Base-by-base conservation (phyloP, 2,888 invertebrate species). In the Boloria selene region DNA sequence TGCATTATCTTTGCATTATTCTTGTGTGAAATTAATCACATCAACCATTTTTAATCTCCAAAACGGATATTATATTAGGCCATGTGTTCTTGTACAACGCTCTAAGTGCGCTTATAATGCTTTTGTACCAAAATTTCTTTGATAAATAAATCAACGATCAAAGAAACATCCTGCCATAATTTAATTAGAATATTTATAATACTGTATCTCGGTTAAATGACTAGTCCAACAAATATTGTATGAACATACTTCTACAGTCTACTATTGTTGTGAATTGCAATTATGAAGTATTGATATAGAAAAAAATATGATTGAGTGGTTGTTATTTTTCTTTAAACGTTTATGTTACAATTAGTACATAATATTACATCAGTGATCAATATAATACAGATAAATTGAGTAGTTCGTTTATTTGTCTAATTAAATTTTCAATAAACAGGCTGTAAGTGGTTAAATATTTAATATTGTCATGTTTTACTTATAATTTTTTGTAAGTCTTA, bases 1-100 rank as follows among this genome's bases (percentile, higher is more conserved):
- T 55, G 22, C 22, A 22, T 22, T 22, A 22, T 22, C 61, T 65
- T 56, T 54, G 52, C 31, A 42, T 65, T 53, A 61, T 63, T 68
- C 59, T 54, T 54, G n/a, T 68, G 18, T 59, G 54, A 64, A 60
- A 66, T 55, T 59, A 65, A 70, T 69, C 66, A 60, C 61, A 65
- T 59, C 51, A 58, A 22, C 47, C 61, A 68, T 65, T 70, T 65
- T 68, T 68, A 64, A 68, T 64, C 61, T 68, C 61, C 47, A 47
- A 61, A 65, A 70, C 64, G 54, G 65, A 63, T 65, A 61, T 65
- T 69, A 67, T 73, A 73, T 73, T 65, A 64, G 68, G 74, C 74
- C 74, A 74, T 74, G 72, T 74, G 74, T 71, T 73, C 62, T 60
- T 64, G 52, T 70, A 68, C 59, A 64, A 60, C 68, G 69, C 64